These are phyloP conservation scores for Diplodus puntazzo DNA, from an alignment of 2,797 vertebrate species.

Conservation along the genomic window DNA sequence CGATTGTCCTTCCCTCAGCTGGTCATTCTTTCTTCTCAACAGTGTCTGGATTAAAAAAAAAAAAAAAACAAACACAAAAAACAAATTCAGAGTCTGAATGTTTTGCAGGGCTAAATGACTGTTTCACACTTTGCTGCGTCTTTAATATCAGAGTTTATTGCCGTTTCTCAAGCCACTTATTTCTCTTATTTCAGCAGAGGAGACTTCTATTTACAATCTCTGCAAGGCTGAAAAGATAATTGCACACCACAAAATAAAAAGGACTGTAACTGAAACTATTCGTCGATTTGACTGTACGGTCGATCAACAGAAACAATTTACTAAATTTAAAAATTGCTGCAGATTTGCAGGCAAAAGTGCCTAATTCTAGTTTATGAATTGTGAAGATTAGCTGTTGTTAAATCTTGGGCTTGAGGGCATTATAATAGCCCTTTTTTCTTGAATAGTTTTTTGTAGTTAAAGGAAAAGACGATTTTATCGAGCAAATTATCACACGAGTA, in stretches of 20 bases:
- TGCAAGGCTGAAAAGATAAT: slow-evolving; percentile 5
- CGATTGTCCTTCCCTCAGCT: slow-evolving; percentile 83
- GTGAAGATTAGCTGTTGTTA: neutral
- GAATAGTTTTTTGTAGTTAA: neutral
- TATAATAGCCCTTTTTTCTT: neutral
- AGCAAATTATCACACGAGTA: neutral
- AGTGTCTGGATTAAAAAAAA: slow-evolving; percentile 55
- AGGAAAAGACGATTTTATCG: neutral
- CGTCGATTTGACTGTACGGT: neutral
- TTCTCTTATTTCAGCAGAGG: neutral
- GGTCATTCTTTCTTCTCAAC: slow-evolving; percentile 79
- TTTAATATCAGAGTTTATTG: neutral
- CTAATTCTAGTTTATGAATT: neutral
- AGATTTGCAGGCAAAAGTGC: neutral
- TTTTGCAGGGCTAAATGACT: neutral
- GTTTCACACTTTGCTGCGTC: neutral
- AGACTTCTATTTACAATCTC: slow-evolving; percentile 1
- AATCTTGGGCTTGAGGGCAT: neutral
- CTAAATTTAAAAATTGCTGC: neutral
- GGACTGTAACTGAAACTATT: neutral
- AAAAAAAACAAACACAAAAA: slow-evolving; percentile 19
- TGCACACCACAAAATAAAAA: neutral
- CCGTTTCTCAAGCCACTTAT: neutral
- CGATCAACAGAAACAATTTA: neutral
- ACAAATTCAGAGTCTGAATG: slow-evolving; percentile 27